A percentile compares a stretch with the other conserved stretches of the same genome.
Evolutionary conservation across 2,113 vertebrate species (phyloP).

Genomic region (Connochaetes taurinus): DNA sequence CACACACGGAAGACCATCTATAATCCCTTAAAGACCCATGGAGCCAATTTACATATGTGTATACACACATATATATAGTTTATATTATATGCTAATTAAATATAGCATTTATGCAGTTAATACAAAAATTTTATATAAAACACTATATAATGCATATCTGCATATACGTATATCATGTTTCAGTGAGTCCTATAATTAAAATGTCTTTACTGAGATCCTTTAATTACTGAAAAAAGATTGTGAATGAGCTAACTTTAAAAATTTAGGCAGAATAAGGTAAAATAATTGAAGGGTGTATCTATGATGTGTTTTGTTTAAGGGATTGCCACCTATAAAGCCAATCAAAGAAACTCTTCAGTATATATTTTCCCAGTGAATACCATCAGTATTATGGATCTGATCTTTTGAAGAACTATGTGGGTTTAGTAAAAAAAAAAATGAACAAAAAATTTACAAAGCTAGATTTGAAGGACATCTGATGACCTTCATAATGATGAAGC

Average conservation of each 20-base stretch:
- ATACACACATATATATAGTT: neutral
- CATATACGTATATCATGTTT: neutral
- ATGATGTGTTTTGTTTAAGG: neutral
- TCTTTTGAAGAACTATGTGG: neutral
- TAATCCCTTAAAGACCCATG: neutral
- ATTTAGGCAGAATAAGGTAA: constrained; percentile 2
- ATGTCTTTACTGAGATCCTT: neutral
- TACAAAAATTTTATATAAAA: neutral
- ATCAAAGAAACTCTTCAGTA: neutral
- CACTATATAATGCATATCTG: neutral
- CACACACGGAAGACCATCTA: neutral
- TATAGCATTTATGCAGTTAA: neutral
- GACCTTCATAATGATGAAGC: neutral
- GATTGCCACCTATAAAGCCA: neutral
- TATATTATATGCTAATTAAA: neutral
- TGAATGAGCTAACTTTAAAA: neutral
- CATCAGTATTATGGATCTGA: neutral
- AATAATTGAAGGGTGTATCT: neutral
- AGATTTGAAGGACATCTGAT: neutral
- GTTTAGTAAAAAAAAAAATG: neutral
- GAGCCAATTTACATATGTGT: neutral
- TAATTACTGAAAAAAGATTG: neutral
- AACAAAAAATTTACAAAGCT: neutral
- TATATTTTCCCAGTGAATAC: neutral
- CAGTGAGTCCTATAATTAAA: neutral